Evolutionary conservation across 2,888 invertebrate species (phyloP), one percentile per base, ranked within the genome.

Genomic region (Luperina testacea): DNA sequence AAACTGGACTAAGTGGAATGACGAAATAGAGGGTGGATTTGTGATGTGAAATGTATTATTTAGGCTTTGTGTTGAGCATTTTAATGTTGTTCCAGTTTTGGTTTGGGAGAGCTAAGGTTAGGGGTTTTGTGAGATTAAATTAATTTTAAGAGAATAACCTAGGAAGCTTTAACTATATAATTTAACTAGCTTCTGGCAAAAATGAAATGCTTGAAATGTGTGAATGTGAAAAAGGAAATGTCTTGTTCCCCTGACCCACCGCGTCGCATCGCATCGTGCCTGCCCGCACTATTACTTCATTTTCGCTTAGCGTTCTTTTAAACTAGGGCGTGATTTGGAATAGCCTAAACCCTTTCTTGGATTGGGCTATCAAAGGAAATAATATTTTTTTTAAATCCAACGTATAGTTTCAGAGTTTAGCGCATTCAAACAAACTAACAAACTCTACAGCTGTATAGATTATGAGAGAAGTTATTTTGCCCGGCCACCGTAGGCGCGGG

Each of bases 61-160:
- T 67, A 32, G 83, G 72, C 45, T 83, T 83, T 72, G 51, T 17
- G 77, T 9, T 38, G 2, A 64, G 67, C 57, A 77, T 83, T 87
- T 70, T 70, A 78, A 78, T 83, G 42, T n/a, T 53, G 38, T 27
- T 32, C 24, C 11, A 53, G 20, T 59, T 76, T 72, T 13, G 0
- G 24, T n/a, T 80, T 24, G 8, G 6, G 42, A 27, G 27, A 57
- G 53, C 32, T 38, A 15, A 5, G 59, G n/a, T 75, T 42, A 27
- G 20, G 8, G 48, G 32, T 70, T 61, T 69, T 38, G 32, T 20
- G 5, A 8, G 9, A 20, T 45, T 11, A 59, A n/a, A 61, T 42
- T 1, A 6, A 5, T 57, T 53, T 64, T 59, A 27, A 5, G 17
- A 38, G n/a, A 78, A 59, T 20, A 17, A 38, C 0, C 17, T 38